A percentile compares a stretch with the other conserved stretches of the same genome.
These are phyloP conservation scores for Ligdia adustata DNA, from an alignment of 2,888 invertebrate species.

Conservation along the genomic window DNA sequence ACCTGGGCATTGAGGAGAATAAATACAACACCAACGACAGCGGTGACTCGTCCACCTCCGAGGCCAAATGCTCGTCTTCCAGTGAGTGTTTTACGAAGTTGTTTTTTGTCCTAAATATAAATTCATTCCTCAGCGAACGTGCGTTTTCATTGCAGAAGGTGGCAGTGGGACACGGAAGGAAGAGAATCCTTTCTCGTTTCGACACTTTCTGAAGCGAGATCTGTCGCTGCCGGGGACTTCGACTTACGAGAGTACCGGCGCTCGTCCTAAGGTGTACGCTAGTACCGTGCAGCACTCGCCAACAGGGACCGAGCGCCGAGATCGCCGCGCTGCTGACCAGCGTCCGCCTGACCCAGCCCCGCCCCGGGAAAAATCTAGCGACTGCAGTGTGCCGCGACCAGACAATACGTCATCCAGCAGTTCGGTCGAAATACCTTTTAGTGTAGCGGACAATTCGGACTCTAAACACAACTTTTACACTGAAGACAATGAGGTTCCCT, in stretches of 20 bases:
- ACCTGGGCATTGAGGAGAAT: constrained; percentile 77
- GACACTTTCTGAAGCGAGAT: constrained; percentile 91
- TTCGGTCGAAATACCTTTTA: constrained; percentile 77
- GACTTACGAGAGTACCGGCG: constrained; percentile 88
- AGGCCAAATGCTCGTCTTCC: constrained; percentile 71
- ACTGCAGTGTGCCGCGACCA: constrained; percentile 49
- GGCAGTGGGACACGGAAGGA: constrained; percentile 83
- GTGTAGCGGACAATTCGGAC: constrained; percentile 76
- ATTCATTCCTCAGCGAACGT: constrained; percentile 54
- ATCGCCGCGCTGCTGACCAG: constrained; percentile 52
- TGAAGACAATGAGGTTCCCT: constrained; percentile 65
- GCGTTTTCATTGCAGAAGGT: constrained; percentile 67
- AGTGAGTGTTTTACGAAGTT: constrained; percentile 76
- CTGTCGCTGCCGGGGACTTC: constrained; percentile 78
- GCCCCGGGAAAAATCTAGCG: constrained; percentile 67
- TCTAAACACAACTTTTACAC: constrained; percentile 78
- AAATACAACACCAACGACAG: constrained; percentile 75
- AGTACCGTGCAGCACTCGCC: constrained; percentile 79
- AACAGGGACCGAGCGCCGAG: constrained; percentile 68
- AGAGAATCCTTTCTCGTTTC: constrained; percentile 93
- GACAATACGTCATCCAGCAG: constrained; percentile 73
- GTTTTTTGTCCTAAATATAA: constrained; percentile 79
- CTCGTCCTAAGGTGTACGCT: constrained; percentile 89
- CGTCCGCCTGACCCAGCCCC: constrained; percentile 38
- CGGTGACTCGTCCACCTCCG: constrained; percentile 62